phyloP scores from a whole-genome alignment of 2,888 invertebrate genomes.

The Drosophila paramelanica region DNA sequence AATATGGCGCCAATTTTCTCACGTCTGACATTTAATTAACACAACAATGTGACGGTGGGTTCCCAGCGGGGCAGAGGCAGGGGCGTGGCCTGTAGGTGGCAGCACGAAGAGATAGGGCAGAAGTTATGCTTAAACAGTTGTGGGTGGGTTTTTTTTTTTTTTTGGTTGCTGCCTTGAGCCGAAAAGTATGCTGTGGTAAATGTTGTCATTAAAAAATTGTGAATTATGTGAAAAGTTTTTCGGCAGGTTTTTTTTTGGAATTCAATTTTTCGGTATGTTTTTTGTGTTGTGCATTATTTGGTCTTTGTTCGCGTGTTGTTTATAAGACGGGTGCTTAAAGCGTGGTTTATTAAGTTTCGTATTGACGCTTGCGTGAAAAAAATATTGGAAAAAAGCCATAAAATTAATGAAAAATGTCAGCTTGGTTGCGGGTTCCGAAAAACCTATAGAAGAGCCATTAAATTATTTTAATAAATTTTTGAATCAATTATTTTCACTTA shows the following conservation, averaged over 20 bases:
- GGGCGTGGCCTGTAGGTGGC: not conserved
- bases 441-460: too few relatives aligned
- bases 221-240: conserved; percentile 64
- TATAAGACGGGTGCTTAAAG: conserved; percentile 35
- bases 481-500: too few relatives aligned
- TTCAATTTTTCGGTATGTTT: not conserved
- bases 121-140: conserved; percentile 24
- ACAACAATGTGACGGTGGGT: conserved; percentile 69
- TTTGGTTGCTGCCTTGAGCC: conserved; percentile 9
- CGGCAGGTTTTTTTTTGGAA: conserved; percentile 1
- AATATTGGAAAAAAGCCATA: conserved; percentile 15
- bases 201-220: conserved; percentile 68
- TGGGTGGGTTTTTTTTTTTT: conserved; percentile 2
- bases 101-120: not conserved
- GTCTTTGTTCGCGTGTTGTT: conserved; percentile 32
- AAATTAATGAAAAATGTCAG: not conserved
- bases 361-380: not conserved
- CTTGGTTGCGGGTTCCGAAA: too few relatives aligned
- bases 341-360: conserved; percentile 18
- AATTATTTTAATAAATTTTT: too few relatives aligned
- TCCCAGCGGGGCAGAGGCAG: not conserved
- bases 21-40: conserved; percentile 83
- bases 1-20: conserved; percentile 82
- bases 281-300: conserved; percentile 46
- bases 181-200: conserved; percentile 66